Evolutionary conservation across 2,113 vertebrate species (phyloP).

Genomic region (Ariopsis seemanni): DNA sequence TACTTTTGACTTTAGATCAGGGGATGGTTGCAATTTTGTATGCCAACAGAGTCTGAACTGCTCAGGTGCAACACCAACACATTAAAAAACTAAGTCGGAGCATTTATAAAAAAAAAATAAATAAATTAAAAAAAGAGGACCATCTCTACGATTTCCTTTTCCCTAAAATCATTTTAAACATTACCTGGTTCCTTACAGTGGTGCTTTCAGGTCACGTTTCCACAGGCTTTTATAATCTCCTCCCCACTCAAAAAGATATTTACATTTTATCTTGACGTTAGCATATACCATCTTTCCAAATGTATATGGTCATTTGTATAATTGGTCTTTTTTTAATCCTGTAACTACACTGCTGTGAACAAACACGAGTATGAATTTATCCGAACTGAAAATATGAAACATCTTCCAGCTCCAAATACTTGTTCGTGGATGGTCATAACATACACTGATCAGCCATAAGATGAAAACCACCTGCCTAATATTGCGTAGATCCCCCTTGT

Average conservation of each 20-base stretch:
- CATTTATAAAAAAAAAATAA: too few relatives aligned
- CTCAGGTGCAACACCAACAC: not conserved
- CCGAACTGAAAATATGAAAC: not conserved
- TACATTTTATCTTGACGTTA: not conserved
- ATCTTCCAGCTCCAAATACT: not conserved
- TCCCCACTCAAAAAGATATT: not conserved
- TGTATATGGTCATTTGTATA: not conserved
- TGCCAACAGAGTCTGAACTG: not conserved
- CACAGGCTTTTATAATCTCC: not conserved
- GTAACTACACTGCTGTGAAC: not conserved
- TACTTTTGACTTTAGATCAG: not conserved
- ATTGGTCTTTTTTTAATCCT: not conserved
- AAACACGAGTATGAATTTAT: not conserved
- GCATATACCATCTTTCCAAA: not conserved
- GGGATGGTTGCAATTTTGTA: not conserved
- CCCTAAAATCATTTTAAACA: not conserved
- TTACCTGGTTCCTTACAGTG: not conserved
- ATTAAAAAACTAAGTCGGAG: too few relatives aligned
- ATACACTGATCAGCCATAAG: not conserved
- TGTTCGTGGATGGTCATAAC: not conserved
- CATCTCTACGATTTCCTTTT: not conserved
- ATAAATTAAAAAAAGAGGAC: too few relatives aligned
- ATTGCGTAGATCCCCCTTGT: too few relatives aligned
- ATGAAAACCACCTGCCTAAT: too few relatives aligned
- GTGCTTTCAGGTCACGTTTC: not conserved